Evolutionary conservation across 2,888 invertebrate genomes (phyloP).

Genomic region (Sphinx pinastri): DNA sequence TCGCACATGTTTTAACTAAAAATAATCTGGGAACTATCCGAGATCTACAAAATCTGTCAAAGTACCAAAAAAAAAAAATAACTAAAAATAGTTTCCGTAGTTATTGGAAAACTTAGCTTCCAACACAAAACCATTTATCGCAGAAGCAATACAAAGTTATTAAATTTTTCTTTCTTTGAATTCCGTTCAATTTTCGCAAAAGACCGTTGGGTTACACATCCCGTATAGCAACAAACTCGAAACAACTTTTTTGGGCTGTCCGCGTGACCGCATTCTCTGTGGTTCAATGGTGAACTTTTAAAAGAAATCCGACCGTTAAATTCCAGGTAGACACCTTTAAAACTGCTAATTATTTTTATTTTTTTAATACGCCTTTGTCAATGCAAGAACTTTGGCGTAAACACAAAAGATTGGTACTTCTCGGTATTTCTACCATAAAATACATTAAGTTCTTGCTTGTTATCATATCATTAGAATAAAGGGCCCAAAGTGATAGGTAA

Average conservation of each 20-base stretch:
- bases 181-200: conserved; percentile 8
- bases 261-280: conserved; percentile 16
- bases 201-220: conserved; percentile 12
- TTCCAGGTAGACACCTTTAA: conserved; percentile 8
- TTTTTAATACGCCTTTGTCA: background rate
- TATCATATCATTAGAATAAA: too few species aligned
- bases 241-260: conserved; percentile 19
- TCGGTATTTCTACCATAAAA: too few species aligned
- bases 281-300: conserved; percentile 17
- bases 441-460: too few species aligned
- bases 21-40: too few species aligned
- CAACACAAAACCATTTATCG: background rate
- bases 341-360: background rate
- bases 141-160: background rate
- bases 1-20: too few species aligned
- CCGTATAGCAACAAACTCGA: background rate
- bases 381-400: background rate
- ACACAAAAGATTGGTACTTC: background rate
- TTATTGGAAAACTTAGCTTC: background rate
- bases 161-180: background rate
- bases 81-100: background rate
- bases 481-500: too few species aligned
- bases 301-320: conserved; percentile 18
- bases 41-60: too few species aligned
- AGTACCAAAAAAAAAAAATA: too few species aligned